Evolutionary conservation across 1,140 invertebrate species (phyloP), one percentile per base, ranked within the genome.

Genomic region (Drosophila leontia): DNA sequence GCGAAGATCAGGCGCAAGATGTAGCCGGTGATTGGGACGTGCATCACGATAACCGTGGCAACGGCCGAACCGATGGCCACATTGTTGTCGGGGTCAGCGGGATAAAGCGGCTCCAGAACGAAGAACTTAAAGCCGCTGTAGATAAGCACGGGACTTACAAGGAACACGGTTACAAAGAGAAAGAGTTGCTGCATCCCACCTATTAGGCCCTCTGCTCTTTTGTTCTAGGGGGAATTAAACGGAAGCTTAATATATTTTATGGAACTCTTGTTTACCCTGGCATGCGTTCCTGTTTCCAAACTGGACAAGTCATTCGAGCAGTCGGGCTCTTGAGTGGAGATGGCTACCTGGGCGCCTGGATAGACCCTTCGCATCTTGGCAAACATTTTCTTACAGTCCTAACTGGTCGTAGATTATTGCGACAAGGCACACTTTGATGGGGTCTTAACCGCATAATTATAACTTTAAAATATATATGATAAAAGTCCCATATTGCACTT

Each of bases 11-110:
- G 23, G 8, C 65, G 65, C 7, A 78, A n/a, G 4, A 69, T 78
- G n/a, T 78, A 78, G 11, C 48, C 75, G 1, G 47, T 48, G 8
- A 64, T n/a, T 2, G 63, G 37, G 29, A 78, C 59, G 7, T 78
- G 76, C 64, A 78, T 45, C 9, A 60, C 75, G 13, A 78, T 59
- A 6, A 78, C 67, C 0, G 75, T 78, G 45, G 58, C 75, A 15
- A 78, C 23, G 3, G 51, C 58, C 5, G 76, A 63, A 6, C 76
- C 76, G 6, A 78, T 78, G 6, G 50, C 23, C n/a, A 55, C 65
- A 55, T 78, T 71, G 8, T 44, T 9, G 15, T 71, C 55, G 4
- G 39, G 55, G 7, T n/a, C 55, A 9, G 17, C 50, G 1, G 53
- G 19, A 56, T 42, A 42, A 1, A 56, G 37, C 0, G 42, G 35